Conservation (phyloP, 2,888 invertebrate genomes). For the Galeruca laticollis region DNA sequence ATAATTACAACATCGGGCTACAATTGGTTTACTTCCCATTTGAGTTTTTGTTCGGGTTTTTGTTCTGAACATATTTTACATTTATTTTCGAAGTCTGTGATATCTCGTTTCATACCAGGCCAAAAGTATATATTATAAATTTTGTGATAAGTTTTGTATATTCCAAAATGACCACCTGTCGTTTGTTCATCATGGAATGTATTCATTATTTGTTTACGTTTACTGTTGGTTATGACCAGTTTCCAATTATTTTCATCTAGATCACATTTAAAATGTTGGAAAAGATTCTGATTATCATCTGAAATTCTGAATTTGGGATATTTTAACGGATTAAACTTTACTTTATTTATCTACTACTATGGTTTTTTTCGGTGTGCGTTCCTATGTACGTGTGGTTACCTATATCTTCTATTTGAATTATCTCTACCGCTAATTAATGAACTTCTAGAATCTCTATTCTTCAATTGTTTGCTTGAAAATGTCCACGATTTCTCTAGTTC, state of each 20-base stretch:
- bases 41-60: background rate
- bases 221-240: conserved; percentile 21
- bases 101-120: background rate
- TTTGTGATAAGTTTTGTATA: conserved; percentile 21
- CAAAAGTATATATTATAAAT: conserved; percentile 8
- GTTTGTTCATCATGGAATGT: too few species aligned
- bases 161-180: conserved; percentile 32
- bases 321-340: background rate
- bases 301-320: background rate
- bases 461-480: too few species aligned
- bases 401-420: too few species aligned
- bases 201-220: too few species aligned
- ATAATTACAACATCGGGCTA: too few species aligned
- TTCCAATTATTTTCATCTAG: conserved; percentile 29
- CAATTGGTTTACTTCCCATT: background rate
- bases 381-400: too few species aligned
- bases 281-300: background rate
- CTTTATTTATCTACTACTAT: too few species aligned
- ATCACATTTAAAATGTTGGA: background rate
- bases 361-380: too few species aligned
- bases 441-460: too few species aligned
- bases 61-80: background rate
- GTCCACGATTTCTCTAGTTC: too few species aligned
- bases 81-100: too few species aligned
- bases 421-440: too few species aligned